Percentiles rank a stretch among this genome's conserved stretches.
phyloP scores from a whole-genome alignment of 2,113 vertebrate species.

The pig (Sus scrofa) region T2T-Sscrofa CM000827.6:47229501-47230000 shows the following conservation, averaged over 20 bases:
- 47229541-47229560: not conserved
- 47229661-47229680: not conserved
- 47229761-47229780: slow-evolving; percentile 64
- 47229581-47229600: slow-evolving; percentile 4
- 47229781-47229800: slow-evolving; percentile 68
- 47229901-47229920: slow-evolving; percentile 52
- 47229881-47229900: slow-evolving; percentile 67
- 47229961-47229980: slow-evolving; percentile 52
- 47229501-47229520: not conserved
- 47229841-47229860: slow-evolving; percentile 67
- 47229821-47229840: slow-evolving; percentile 64
- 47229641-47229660: not conserved
- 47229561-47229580: not conserved
- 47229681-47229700: slow-evolving; percentile 34
- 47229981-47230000: slow-evolving; percentile 45
- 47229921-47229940: slow-evolving; percentile 55
- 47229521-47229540: not conserved
- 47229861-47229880: not conserved
- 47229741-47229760: slow-evolving; percentile 37
- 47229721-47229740: slow-evolving; percentile 46
- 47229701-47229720: slow-evolving; percentile 35
- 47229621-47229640: not conserved
- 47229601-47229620: not conserved
- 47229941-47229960: slow-evolving; percentile 83
- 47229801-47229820: slow-evolving; percentile 37